Evolutionary conservation across 2,888 invertebrate genomes (phyloP).

Genomic region (Archaeoteleia sp.): DNA sequence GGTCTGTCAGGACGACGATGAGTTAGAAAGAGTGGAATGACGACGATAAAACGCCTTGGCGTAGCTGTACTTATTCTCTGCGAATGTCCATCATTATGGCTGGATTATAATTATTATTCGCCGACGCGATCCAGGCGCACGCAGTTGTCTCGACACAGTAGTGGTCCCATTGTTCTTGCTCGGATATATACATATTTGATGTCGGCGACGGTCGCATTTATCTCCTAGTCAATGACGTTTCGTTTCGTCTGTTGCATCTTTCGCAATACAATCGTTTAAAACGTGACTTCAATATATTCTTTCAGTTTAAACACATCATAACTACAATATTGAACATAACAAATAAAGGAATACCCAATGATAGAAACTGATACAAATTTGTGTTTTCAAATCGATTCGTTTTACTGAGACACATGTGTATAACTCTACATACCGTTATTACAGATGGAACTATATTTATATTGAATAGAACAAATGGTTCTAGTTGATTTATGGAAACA

Average conservation of each 20-base stretch:
- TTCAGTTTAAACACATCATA: not conserved
- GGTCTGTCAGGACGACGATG: slow-evolving; percentile 6
- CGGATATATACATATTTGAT: slow-evolving; percentile 17
- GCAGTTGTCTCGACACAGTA: slow-evolving; percentile 9
- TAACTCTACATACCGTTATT: no score
- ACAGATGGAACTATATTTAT: not conserved
- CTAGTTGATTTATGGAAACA: no score
- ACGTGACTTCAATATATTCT: not conserved
- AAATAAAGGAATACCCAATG: not conserved
- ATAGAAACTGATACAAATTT: not conserved
- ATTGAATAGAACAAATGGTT: no score
- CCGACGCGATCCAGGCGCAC: not conserved
- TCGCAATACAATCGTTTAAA: not conserved
- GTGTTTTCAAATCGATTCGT: not conserved
- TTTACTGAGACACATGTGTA: not conserved
- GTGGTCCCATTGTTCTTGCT: slow-evolving; percentile 15
- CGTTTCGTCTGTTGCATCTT: not conserved
- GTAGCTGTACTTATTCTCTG: slow-evolving; percentile 1
- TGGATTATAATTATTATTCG: slow-evolving; percentile 34
- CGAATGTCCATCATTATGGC: slow-evolving; percentile 18
- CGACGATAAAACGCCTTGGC: slow-evolving; percentile 5
- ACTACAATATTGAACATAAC: not conserved
- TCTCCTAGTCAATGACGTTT: slow-evolving; percentile 22
- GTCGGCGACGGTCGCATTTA: slow-evolving; percentile 11
- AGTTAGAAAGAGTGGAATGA: not conserved